These are phyloP conservation scores for Pica pica DNA, from an alignment of 2,113 vertebrate genomes.

Conservation along the genomic window DNA sequence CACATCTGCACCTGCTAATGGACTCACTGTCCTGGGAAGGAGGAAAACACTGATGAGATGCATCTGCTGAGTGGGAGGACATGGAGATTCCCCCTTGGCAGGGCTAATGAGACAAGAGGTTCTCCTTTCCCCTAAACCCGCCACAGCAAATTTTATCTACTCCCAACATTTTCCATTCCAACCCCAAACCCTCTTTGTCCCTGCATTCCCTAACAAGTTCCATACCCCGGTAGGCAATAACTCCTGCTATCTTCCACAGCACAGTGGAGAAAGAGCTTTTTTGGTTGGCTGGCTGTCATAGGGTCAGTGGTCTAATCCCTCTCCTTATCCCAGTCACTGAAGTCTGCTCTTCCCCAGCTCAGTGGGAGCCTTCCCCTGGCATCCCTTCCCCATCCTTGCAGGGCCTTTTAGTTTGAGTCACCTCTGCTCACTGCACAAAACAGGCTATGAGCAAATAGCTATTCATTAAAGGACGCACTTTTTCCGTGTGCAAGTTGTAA, in stretches of 20 bases:
- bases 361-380: not conserved
- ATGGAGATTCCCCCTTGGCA: not conserved
- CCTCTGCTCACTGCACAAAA: not conserved
- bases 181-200: not conserved
- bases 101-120: not conserved
- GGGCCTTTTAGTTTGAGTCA: not conserved
- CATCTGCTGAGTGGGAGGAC: not conserved
- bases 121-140: not conserved
- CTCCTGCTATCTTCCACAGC: not conserved
- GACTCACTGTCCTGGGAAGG: rapidly evolving
- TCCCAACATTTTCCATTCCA: not conserved
- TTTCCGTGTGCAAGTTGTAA: not conserved
- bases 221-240: not conserved
- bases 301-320: not conserved
- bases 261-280: not conserved
- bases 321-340: not conserved
- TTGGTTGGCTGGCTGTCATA: not conserved
- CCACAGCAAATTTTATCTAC: not conserved
- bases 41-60: not conserved
- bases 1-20: not conserved
- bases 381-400: not conserved
- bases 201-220: not conserved
- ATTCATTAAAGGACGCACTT: not conserved
- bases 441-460: not conserved
- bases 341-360: not conserved